phyloP scores from a whole-genome alignment of 2,797 vertebrate species.

The Dallia pectoralis region DNA sequence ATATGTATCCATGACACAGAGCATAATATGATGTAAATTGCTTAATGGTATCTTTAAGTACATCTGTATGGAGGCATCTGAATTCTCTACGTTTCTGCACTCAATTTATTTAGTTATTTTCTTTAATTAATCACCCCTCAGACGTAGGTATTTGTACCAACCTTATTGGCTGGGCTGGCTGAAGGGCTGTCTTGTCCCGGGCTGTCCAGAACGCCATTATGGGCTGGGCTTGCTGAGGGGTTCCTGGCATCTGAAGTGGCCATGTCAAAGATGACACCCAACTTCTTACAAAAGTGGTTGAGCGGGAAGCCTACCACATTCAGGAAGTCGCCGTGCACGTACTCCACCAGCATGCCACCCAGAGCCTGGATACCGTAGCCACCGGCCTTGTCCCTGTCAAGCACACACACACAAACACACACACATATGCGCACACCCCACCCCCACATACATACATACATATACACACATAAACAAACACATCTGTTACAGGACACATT shows the following conservation, averaged over 20 bases:
- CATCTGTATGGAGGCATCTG: no score
- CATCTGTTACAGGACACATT: not conserved
- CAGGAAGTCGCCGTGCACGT: conserved; percentile 87
- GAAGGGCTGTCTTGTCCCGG: conserved; percentile 8
- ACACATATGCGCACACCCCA: not conserved
- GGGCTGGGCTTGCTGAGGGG: conserved; percentile 28
- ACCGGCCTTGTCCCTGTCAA: conserved; percentile 92
- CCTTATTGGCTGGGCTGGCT: conserved; percentile 46
- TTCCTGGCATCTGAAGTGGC: conserved; percentile 7
- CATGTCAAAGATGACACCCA: conserved; percentile 70
- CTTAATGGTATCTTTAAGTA: no score
- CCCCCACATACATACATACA: not conserved
- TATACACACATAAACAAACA: not conserved
- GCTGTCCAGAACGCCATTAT: conserved; percentile 29
- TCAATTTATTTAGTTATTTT: no score
- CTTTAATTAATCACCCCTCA: no score
- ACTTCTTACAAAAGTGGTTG: conserved; percentile 91
- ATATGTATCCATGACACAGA: no score
- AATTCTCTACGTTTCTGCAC: no score
- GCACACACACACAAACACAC: conserved; percentile 24
- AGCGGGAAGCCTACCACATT: conserved; percentile 96
- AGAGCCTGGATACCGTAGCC: conserved; percentile 95
- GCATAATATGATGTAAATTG: no score
- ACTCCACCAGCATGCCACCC: conserved; percentile 93
- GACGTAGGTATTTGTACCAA: conserved; percentile 17